These are phyloP conservation scores for Cryptophagus acutangulus DNA, from an alignment of 2,888 invertebrate species.

Conservation along the genomic window DNA sequence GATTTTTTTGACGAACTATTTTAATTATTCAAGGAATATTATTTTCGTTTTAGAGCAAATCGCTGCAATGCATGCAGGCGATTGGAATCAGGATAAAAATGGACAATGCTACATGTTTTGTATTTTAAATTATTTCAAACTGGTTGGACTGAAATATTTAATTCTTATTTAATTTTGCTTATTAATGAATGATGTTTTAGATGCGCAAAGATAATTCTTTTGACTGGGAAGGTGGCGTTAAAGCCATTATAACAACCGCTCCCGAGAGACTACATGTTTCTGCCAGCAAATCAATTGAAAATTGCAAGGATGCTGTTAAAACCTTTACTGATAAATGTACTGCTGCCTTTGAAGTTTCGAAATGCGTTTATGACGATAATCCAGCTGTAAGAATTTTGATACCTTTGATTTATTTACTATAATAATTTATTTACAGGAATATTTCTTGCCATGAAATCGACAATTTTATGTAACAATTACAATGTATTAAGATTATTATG, in stretches of 20 bases:
- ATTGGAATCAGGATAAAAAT: conserved; percentile 23
- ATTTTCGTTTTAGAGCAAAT: conserved; percentile 23
- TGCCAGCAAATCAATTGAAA: conserved; percentile 40
- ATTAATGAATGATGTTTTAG: conserved; percentile 10
- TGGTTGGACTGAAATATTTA: conserved; percentile 41
- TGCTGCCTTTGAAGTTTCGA: conserved; percentile 50
- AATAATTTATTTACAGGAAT: neutral
- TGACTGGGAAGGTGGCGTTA: conserved; percentile 49
- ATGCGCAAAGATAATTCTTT: conserved; percentile 37
- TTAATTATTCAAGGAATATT: conserved; percentile 5
- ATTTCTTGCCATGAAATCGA: neutral
- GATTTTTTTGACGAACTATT: neutral
- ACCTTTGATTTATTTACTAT: neutral
- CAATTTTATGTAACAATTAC: too few species aligned
- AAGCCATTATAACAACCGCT: conserved; percentile 46
- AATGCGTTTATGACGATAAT: conserved; percentile 52
- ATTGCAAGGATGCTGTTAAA: conserved; percentile 50
- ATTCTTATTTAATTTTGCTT: conserved; percentile 8
- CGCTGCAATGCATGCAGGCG: conserved; percentile 27
- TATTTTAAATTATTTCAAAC: conserved; percentile 51
- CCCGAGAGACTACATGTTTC: conserved; percentile 43
- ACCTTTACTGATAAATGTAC: conserved; percentile 50
- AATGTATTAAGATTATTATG: too few species aligned
- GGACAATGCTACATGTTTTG: conserved; percentile 53
- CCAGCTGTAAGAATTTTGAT: conserved; percentile 37